Conservation (phyloP, 2,888 invertebrate genomes). For the Prenolepis imparis region DNA sequence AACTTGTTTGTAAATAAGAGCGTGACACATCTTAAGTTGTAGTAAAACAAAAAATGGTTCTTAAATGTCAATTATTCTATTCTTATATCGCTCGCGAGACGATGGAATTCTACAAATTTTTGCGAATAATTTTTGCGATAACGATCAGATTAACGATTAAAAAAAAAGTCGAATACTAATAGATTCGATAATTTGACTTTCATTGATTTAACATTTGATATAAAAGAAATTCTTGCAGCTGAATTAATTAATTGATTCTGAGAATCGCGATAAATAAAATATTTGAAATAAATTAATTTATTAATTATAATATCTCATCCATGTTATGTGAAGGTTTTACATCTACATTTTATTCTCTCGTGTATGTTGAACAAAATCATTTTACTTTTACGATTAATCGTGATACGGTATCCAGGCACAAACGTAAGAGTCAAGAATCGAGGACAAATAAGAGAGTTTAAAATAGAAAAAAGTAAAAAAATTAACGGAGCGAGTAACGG, state of each 20-base stretch:
- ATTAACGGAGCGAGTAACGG: conserved; percentile 81
- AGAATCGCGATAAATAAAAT: not conserved
- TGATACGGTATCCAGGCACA: conserved; percentile 32
- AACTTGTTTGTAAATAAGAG: not conserved
- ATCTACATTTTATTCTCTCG: not conserved
- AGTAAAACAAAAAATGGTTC: not conserved
- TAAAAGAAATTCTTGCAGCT: not conserved
- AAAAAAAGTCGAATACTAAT: not conserved
- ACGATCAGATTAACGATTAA: not conserved
- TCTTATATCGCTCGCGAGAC: not conserved
- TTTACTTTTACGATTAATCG: not conserved
- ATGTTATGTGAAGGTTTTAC: not conserved
- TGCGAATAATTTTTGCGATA: not conserved
- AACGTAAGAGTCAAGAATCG: conserved; percentile 68
- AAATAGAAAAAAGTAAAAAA: conserved; percentile 82
- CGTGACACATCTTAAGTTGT: not conserved
- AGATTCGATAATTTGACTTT: not conserved
- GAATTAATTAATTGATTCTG: not conserved
- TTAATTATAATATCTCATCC: not conserved
- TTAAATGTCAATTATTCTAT: not conserved
- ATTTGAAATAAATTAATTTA: not conserved
- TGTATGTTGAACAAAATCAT: not conserved
- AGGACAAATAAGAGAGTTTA: conserved; percentile 72
- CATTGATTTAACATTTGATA: not conserved
- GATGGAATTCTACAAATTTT: not conserved